These are phyloP conservation scores for Rhyzopertha dominica DNA, from an alignment of 1,140 invertebrate species.

Conservation along the genomic window DNA sequence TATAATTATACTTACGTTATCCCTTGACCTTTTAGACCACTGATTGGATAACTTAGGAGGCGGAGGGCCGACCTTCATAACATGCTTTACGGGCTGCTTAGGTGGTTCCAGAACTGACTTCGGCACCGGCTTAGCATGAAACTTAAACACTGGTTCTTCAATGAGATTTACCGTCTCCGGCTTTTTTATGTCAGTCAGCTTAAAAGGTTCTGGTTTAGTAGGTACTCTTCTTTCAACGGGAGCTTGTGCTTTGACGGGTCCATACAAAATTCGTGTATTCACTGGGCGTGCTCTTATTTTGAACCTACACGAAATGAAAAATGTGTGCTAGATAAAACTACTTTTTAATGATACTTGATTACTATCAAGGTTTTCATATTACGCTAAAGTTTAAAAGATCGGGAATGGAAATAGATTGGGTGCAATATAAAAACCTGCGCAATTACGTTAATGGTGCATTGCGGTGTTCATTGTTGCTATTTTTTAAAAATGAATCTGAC, in stretches of 20 bases:
- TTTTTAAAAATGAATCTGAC: no score
- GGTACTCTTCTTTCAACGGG: slow-evolving; percentile 24
- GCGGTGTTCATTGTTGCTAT: no score
- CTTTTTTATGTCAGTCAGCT: slow-evolving; percentile 34
- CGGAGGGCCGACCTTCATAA: not conserved
- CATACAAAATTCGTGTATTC: slow-evolving; percentile 35
- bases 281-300: slow-evolving; percentile 38
- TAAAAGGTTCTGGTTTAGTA: slow-evolving; percentile 36
- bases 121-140: slow-evolving; percentile 33
- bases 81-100: slow-evolving; percentile 1
- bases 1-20: no score
- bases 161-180: slow-evolving; percentile 8
- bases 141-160: slow-evolving; percentile 16
- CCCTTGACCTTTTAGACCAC: no score
- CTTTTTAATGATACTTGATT: no score
- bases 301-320: slow-evolving; percentile 22
- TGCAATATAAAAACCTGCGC: no score
- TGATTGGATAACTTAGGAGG: no score
- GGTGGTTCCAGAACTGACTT: slow-evolving; percentile 21
- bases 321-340: no score
- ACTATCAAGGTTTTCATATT: no score
- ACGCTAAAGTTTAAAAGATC: no score
- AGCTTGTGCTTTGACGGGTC: slow-evolving; percentile 22
- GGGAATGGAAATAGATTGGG: no score
- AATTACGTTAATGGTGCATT: no score